phyloP scores from a whole-genome alignment of 1,140 invertebrate genomes.

The Bombus superbus region DNA sequence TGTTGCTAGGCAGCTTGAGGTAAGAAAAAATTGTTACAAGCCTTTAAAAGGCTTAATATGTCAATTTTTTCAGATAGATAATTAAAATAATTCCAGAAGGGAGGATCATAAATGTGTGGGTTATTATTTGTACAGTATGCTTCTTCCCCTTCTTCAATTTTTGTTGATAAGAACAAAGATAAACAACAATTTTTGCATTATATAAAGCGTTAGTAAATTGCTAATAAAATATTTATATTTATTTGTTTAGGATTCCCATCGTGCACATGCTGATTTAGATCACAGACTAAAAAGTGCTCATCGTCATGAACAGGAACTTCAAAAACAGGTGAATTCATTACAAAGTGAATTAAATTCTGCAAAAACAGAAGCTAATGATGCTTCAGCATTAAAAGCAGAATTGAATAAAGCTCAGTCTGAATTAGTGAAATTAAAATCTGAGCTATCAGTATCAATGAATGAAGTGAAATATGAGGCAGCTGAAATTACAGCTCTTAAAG shows the following conservation, averaged over 20 bases:
- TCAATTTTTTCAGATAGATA: no score
- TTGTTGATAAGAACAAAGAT: background rate
- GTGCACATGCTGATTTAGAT: constrained; percentile 83
- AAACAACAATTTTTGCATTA: background rate
- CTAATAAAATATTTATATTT: constrained; percentile 35
- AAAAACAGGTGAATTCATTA: constrained; percentile 76
- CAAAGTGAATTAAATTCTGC: constrained; percentile 74
- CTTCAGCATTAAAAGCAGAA: constrained; percentile 68
- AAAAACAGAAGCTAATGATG: constrained; percentile 73
- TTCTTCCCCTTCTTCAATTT: no score
- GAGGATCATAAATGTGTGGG: no score
- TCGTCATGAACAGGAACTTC: constrained; percentile 78
- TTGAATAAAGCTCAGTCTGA: constrained; percentile 71
- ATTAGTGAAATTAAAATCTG: constrained; percentile 70
- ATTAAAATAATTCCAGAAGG: no score
- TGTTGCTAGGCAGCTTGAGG: constrained; percentile 84
- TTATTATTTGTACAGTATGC: no score
- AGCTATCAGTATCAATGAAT: constrained; percentile 65
- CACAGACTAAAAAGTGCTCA: constrained; percentile 81
- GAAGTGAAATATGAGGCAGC: constrained; percentile 70
- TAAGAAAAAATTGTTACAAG: constrained; percentile 61
- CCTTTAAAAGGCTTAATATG: background rate
- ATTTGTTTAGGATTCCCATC: constrained; percentile 82
- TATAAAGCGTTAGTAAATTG: background rate
- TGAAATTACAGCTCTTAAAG: constrained; percentile 68